Evolutionary conservation across 2,113 vertebrate genomes (phyloP).

Genomic region (Plecturocebus donacophilus): DNA sequence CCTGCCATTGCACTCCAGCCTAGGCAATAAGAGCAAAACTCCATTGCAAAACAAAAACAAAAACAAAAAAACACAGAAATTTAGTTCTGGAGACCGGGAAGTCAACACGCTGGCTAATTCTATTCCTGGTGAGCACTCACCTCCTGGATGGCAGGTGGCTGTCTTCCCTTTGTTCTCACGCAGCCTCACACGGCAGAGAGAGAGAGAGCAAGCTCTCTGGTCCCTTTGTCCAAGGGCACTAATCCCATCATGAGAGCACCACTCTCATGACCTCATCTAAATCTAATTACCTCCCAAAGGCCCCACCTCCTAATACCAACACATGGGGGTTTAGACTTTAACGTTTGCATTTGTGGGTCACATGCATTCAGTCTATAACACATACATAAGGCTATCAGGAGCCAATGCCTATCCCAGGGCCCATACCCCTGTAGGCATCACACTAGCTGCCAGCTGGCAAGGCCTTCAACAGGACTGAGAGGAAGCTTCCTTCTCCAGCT

Average conservation of each 20-base stretch:
- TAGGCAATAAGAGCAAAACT: no score
- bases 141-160: no score
- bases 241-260: background rate
- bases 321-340: background rate
- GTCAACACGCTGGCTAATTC: background rate
- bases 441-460: background rate
- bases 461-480: background rate
- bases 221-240: background rate
- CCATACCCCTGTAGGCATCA: background rate
- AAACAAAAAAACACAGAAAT: no score
- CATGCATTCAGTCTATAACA: background rate
- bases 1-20: no score
- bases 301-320: background rate
- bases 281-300: background rate
- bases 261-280: background rate
- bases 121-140: background rate
- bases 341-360: background rate
- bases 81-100: background rate
- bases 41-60: no score
- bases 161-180: background rate
- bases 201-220: background rate
- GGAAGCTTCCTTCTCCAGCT: background rate
- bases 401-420: background rate
- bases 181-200: background rate
- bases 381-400: background rate